Evolutionary conservation across 1,140 invertebrate genomes (phyloP).

Genomic region (Callitettix versicolor): DNA sequence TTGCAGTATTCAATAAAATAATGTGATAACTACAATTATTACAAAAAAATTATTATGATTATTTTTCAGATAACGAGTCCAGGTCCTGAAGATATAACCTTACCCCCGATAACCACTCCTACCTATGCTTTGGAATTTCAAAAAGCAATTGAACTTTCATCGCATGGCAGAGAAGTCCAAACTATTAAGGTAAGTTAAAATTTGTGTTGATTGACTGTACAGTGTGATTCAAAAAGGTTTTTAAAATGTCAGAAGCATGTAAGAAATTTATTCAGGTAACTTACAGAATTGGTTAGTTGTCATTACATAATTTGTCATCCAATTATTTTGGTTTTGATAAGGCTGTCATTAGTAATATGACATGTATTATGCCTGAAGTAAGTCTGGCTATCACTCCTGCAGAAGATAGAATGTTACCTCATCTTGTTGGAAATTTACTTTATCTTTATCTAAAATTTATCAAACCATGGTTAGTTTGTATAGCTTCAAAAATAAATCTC

Average conservation of each 20-base stretch:
- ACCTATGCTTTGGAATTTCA: slow-evolving; percentile 52
- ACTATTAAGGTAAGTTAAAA: slow-evolving; percentile 43
- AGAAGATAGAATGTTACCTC: no score
- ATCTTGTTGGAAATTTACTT: slow-evolving; percentile 6
- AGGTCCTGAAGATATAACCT: slow-evolving; percentile 36
- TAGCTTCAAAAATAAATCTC: neutral
- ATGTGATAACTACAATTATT: no score
- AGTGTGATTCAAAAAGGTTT: no score
- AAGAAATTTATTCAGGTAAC: no score
- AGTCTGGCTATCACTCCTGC: no score
- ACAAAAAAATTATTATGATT: slow-evolving; percentile 1
- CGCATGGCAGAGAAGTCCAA: slow-evolving; percentile 49
- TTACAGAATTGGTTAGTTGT: neutral
- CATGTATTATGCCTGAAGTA: no score
- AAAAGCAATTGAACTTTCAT: slow-evolving; percentile 48
- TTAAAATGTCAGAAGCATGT: no score
- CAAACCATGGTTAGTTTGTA: neutral
- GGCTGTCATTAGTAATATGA: no score
- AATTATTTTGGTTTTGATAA: neutral
- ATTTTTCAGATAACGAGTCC: slow-evolving; percentile 27
- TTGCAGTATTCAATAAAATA: no score
- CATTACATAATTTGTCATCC: slow-evolving; percentile 7
- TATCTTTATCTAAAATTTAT: neutral
- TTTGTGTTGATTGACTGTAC: no score
- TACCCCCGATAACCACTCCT: slow-evolving; percentile 45